Evolutionary conservation across 2,797 vertebrate species (phyloP).

Genomic region (Chromis chromis): DNA sequence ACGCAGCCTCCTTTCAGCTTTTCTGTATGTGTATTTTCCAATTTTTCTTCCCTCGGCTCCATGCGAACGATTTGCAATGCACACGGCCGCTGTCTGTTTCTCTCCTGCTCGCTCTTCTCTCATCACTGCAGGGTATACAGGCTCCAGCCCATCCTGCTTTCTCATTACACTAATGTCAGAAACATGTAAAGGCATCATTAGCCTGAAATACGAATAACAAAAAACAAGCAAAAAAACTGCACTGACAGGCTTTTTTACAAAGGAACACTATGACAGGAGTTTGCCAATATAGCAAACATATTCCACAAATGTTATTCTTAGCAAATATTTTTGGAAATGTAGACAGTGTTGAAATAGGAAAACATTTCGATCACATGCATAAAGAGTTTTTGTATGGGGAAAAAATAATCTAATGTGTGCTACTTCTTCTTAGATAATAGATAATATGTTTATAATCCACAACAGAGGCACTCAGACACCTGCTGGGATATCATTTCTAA

Average conservation of each 20-base stretch:
- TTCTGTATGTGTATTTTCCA: constrained; percentile 5
- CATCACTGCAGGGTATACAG: constrained; percentile 50
- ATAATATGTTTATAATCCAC: background rate
- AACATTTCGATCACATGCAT: constrained; percentile 15
- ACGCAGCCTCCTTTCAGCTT: background rate
- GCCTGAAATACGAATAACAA: constrained; percentile 37
- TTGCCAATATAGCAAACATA: constrained; percentile 2
- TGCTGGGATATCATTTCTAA: constrained; percentile 17
- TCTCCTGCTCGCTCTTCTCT: constrained; percentile 23
- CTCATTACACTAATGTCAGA: constrained; percentile 70
- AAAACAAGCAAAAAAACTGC: background rate
- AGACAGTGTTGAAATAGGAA: background rate
- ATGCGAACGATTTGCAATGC: constrained; percentile 43
- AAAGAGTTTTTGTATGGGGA: background rate
- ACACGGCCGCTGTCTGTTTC: constrained; percentile 21
- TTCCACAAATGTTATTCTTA: background rate
- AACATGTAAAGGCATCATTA: constrained; percentile 62
- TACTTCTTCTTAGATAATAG: background rate
- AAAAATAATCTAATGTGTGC: background rate
- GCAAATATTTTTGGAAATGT: constrained; percentile 11
- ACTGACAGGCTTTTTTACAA: constrained; percentile 17
- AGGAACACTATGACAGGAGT: constrained; percentile 17
- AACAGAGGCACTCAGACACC: background rate
- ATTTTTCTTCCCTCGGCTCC: constrained; percentile 12
- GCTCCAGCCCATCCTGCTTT: constrained; percentile 45